Base-by-base conservation (phyloP, 2,888 invertebrate genomes). In the Nephrotoma guestfalica region DNA sequence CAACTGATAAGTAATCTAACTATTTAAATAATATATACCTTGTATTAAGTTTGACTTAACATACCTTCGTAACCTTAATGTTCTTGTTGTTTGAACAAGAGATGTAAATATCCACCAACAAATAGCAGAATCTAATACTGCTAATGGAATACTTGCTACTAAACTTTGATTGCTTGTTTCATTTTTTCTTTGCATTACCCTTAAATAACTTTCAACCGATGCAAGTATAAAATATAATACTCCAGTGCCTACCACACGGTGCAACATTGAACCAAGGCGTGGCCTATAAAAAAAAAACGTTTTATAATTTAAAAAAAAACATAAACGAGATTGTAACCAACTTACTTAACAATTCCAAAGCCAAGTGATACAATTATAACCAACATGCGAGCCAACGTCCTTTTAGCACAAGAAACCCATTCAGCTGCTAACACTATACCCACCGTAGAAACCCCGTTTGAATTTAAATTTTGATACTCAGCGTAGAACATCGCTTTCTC, bases 21-120 rank as follows among this genome's bases (percentile, higher is more conserved):
- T 47, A 40, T n/a, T 51, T 71, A 83, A 57, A 57, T 41, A 86
- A n/a, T 13, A 30, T 18, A 83, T 83, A 40, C 40, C 11, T 85
- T 11, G 11, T 7, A 15, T 86, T 4, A 86, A 40, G 40, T 86
- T 30, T 51, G 85, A 42, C 30, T n/a, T 42, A 87, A 5, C 15
- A 57, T 88, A 94, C 95, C 95, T 93, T 89, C 98, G 93, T 87
- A 99, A 92, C 89, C 97, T 93, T 88, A 98, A 92, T 0, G 98
- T 97, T 88, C 98, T 93, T 89, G 97, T 98, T 0, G 98, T 98
- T 90, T 96, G 96, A 15, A 98, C 95, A 86, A 98, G 93, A 13
- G 96, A 95, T 2, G 95, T 95, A 90, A 96, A 96, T 89, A 97
- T 97, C 97, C 98, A 98, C 97, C 97, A 98, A 90, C 97, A 98